Conservation (phyloP, 2,113 vertebrate species). For the Notechis scutatus region DNA sequence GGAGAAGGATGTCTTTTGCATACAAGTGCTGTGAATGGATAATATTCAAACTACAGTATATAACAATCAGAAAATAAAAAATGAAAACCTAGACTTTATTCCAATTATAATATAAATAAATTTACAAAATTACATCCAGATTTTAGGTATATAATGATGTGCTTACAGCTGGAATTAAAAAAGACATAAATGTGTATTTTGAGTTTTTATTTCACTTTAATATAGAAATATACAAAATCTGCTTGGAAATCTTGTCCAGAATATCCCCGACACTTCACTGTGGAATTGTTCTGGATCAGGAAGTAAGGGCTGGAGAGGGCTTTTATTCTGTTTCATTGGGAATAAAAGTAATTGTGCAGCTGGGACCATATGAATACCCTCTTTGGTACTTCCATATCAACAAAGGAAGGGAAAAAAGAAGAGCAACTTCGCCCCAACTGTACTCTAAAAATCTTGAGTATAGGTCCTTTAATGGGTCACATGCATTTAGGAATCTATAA, state of each 20-base stretch:
- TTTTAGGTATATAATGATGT: not conserved
- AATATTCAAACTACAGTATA: not conserved
- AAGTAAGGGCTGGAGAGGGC: not conserved
- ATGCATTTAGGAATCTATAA: not conserved
- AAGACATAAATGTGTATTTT: not conserved
- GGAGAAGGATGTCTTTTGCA: not conserved
- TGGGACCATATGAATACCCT: not conserved
- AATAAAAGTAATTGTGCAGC: not conserved
- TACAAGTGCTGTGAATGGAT: not conserved
- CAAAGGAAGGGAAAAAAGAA: not conserved
- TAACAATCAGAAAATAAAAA: not conserved
- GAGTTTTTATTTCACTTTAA: not conserved
- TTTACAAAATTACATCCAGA: not conserved
- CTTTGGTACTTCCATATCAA: not conserved
- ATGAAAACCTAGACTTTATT: not conserved
- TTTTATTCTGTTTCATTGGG: not conserved
- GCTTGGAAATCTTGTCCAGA: not conserved
- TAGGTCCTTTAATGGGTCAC: not conserved
- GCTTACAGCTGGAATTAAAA: not conserved
- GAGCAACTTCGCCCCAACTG: too few species aligned
- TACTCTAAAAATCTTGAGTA: not conserved
- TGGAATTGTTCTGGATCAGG: not conserved
- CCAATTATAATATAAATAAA: not conserved
- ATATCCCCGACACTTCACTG: not conserved
- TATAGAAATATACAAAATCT: not conserved